Base-by-base conservation (phyloP, 2,113 vertebrate genomes). In the Psittacula cyanocephala region DNA sequence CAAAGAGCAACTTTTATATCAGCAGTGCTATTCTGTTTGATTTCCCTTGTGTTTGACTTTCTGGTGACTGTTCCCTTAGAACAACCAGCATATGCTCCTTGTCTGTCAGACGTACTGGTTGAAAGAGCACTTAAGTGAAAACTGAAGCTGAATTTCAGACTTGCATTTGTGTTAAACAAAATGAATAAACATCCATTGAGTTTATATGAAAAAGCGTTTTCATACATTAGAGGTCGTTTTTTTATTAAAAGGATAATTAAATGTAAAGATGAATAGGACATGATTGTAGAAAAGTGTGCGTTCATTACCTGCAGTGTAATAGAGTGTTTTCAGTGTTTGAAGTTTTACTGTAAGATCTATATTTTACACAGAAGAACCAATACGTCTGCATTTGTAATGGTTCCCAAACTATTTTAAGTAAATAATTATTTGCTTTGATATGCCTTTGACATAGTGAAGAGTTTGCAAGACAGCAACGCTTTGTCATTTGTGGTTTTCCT, bases 1-100 rank as follows among this genome's bases (percentile, higher is more conserved):
- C 79, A 89, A 91, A 93, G 88, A 88, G 23, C 60, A 93, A 80
- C 41, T 95, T 95, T 41, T 60, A 57, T 29, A 55, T 88, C 79
- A 90, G 27, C 86, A 86, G 17, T 60, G 14, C 68, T 22, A 28
- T 63, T 55, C 65, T 81, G n/a, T 69, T 91, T 92, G 31, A 72
- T 77, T 94, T 96, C 37, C 25, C 69, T 65, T 27, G 50, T 63
- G 72, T 72, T 81, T 87, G 91, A 60, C 39, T 93, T 86, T 6
- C 24, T 67, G 23, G 33, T 78, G 64, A 46, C 81, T 95, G 49
- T n/a, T 55, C 44, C 77, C 17, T 28, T 64, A 1, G 23, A 87
- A 41, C 57, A 84, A 3, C 17, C 39, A n/a, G 33, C 35, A 39
- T 41, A 16, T 68, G 47, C 35, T 88, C 44, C n/a, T 0, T 19